A percentile compares a stretch with the other conserved stretches of the same genome.
Conservation (phyloP, 2,113 vertebrate species). For the Marcusenius ussheri region DNA sequence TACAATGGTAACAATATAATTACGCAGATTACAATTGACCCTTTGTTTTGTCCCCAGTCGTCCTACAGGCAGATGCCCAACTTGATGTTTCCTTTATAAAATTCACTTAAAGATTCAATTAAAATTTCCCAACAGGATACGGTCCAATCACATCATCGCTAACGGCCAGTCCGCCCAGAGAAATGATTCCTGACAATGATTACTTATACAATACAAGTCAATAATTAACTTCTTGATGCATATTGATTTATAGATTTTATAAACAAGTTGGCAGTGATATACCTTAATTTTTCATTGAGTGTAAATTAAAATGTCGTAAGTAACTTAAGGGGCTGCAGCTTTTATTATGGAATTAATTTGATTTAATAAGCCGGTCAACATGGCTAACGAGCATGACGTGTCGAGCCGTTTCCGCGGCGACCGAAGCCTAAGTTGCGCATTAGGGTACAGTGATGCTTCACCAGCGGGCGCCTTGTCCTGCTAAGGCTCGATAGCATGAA, state of each 20-base stretch:
- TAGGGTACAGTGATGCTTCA: not conserved
- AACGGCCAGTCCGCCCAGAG: not conserved
- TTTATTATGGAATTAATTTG: not conserved
- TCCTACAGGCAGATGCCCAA: not conserved
- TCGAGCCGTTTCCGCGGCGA: not conserved
- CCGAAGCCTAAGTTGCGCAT: not conserved
- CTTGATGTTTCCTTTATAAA: not conserved
- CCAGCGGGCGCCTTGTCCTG: not conserved
- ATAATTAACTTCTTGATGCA: not conserved
- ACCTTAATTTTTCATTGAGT: not conserved
- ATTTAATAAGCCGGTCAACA: not conserved
- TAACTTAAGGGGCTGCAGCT: not conserved
- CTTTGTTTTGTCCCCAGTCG: not conserved
- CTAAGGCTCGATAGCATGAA: not conserved
- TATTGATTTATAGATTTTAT: not conserved
- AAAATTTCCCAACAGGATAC: not conserved
- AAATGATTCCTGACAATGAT: not conserved
- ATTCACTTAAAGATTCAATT: not conserved
- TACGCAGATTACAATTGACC: not conserved
- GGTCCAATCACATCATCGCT: not conserved
- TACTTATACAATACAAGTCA: not conserved
- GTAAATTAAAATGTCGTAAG: not conserved
- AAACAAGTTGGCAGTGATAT: not conserved
- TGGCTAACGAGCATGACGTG: not conserved
- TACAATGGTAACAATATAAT: slow-evolving; percentile 6